Conservation (phyloP, 2,797 vertebrate species). For the Hypotaenidia philippensis region DNA sequence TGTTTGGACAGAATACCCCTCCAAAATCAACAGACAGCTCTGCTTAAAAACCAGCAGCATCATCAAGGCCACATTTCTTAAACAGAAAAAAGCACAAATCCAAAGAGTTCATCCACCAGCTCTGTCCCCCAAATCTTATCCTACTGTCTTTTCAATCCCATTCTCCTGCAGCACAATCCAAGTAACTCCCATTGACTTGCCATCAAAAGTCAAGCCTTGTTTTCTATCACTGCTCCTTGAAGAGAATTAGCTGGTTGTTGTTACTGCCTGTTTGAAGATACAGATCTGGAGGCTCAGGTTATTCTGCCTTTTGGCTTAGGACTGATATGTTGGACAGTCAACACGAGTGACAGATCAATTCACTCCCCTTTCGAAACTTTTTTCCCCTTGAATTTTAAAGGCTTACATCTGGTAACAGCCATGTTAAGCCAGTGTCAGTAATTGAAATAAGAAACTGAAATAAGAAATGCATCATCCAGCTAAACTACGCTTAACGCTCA, state of each 20-base stretch:
- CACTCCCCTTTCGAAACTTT: neutral
- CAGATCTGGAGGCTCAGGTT: neutral
- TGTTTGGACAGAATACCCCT: slow-evolving; percentile 15
- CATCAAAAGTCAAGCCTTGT: neutral
- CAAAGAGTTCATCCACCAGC: neutral
- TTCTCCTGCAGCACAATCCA: neutral
- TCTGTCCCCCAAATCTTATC: neutral
- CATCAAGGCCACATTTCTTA: neutral
- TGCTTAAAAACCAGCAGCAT: slow-evolving; percentile 4
- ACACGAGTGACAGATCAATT: neutral
- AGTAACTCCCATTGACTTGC: neutral
- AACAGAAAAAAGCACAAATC: slow-evolving; percentile 13
- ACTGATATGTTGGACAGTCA: neutral
- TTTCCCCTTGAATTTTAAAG: neutral
- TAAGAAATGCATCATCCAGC: neutral
- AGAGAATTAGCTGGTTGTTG: neutral
- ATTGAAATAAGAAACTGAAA: slow-evolving; percentile 29
- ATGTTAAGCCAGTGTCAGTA: neutral
- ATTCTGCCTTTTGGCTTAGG: neutral
- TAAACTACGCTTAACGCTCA: neutral
- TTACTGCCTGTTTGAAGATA: neutral
- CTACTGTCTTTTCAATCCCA: neutral
- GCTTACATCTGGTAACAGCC: neutral
- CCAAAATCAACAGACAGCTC: slow-evolving; percentile 35
- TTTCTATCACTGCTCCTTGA: neutral